These are phyloP conservation scores for Pseudolaguvia tuberculata DNA, from an alignment of 2,113 vertebrate species.

Conservation along the genomic window DNA sequence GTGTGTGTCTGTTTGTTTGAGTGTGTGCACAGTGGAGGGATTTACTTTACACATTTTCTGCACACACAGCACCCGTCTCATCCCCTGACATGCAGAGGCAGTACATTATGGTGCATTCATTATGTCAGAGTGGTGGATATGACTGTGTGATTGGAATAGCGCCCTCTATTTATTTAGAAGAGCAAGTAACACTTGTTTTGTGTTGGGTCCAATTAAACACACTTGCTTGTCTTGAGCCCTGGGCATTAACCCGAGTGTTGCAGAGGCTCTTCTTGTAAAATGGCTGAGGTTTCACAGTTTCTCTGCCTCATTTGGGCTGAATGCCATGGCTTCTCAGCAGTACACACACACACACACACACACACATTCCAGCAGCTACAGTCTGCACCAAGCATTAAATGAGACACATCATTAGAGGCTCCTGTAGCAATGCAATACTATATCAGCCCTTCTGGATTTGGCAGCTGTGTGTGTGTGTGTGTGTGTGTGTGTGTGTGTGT, in stretches of 20 bases:
- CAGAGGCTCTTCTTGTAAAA: conserved; percentile 47
- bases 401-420: conserved; percentile 50
- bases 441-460: conserved; percentile 17
- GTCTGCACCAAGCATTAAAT: conserved; percentile 44
- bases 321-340: conserved; percentile 44
- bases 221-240: conserved; percentile 36
- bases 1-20: not conserved
- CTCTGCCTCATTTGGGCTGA: conserved; percentile 45
- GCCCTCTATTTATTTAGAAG: conserved; percentile 44
- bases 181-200: conserved; percentile 28
- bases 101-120: conserved; percentile 35
- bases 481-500: conserved; percentile 22
- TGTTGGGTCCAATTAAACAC: conserved; percentile 47
- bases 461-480: conserved; percentile 17
- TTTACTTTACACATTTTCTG: conserved; percentile 20
- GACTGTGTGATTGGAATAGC: conserved; percentile 36
- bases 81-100: conserved; percentile 33
- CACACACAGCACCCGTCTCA: conserved; percentile 31
- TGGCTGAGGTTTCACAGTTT: conserved; percentile 46
- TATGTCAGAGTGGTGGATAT: conserved; percentile 24
- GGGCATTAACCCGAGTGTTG: conserved; percentile 41
- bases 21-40: not conserved
- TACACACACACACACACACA: conserved; percentile 22
- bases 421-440: conserved; percentile 17
- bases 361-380: conserved; percentile 36